Conservation (phyloP, 2,113 vertebrate genomes). For the Prionailurus bengalensis region DNA sequence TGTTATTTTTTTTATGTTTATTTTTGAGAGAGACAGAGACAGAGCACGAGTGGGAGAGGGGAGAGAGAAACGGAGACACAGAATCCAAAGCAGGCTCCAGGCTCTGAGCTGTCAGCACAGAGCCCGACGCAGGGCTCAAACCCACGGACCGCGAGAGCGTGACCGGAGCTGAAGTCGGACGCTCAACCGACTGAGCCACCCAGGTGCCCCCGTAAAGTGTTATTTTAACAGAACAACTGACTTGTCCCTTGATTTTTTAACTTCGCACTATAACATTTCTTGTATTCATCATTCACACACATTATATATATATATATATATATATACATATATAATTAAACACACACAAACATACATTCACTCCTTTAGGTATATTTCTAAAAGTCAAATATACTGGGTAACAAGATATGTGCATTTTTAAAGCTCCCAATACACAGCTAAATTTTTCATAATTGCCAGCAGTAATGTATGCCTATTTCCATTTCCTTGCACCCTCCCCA, state of each 20-base stretch:
- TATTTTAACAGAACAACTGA: neutral
- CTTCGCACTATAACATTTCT: slow-evolving; percentile 8
- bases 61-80: too few species aligned
- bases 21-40: too few species aligned
- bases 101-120: too few species aligned
- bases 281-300: slow-evolving; percentile 20
- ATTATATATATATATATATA: neutral
- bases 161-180: too few species aligned
- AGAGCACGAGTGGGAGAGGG: too few species aligned
- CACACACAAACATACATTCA: neutral
- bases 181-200: too few species aligned
- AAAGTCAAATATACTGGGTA: slow-evolving; percentile 26
- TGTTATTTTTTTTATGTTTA: neutral
- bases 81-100: too few species aligned
- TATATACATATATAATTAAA: neutral
- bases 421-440: neutral
- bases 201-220: neutral
- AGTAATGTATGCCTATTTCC: neutral
- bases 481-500: neutral
- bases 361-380: slow-evolving; percentile 1
- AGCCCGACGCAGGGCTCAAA: too few species aligned
- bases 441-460: neutral
- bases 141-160: too few species aligned
- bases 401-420: neutral
- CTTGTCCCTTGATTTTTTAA: neutral